phyloP scores from a whole-genome alignment of 1,140 invertebrate species.

The Octopus bimaculoides region DNA sequence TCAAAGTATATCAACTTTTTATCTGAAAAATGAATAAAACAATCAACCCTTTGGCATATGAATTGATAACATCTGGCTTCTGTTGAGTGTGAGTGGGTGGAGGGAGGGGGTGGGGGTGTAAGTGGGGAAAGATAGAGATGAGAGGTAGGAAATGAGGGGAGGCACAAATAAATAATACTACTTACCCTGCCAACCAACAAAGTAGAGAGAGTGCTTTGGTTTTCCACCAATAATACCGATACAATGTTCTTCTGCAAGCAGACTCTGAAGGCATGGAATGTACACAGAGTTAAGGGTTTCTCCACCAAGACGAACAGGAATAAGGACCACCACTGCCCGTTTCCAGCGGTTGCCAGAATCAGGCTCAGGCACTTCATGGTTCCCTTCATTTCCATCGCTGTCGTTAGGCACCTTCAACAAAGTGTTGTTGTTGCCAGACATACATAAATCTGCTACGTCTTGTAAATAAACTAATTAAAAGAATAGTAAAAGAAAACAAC shows the following conservation, averaged over 20 bases:
- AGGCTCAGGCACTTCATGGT: conserved; percentile 1
- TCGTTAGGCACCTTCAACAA: neutral
- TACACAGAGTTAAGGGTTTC: conserved; percentile 83
- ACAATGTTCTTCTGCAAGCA: conserved; percentile 77
- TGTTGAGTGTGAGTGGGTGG: too few species aligned
- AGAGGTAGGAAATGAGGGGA: neutral
- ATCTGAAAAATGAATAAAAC: conserved; percentile 60
- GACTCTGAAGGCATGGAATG: conserved; percentile 72
- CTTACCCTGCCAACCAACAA: conserved; percentile 80
- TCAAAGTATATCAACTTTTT: conserved; percentile 88
- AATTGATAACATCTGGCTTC: too few species aligned
- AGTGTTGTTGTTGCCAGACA: conserved; percentile 6
- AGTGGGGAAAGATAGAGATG: too few species aligned
- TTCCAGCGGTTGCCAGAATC: conserved; percentile 56
- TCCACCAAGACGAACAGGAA: conserved; percentile 80
- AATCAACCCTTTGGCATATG: too few species aligned
- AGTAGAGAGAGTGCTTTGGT: conserved; percentile 88
- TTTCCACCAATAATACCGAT: conserved; percentile 89
- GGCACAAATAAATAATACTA: neutral
- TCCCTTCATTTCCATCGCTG: neutral
- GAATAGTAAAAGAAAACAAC: too few species aligned
- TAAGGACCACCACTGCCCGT: conserved; percentile 78
- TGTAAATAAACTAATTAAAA: conserved; percentile 7
- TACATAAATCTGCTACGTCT: neutral
- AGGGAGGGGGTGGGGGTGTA: too few species aligned